phyloP scores from a whole-genome alignment of 2,113 vertebrate species.

The Periophthalmodon schlosseri region DNA sequence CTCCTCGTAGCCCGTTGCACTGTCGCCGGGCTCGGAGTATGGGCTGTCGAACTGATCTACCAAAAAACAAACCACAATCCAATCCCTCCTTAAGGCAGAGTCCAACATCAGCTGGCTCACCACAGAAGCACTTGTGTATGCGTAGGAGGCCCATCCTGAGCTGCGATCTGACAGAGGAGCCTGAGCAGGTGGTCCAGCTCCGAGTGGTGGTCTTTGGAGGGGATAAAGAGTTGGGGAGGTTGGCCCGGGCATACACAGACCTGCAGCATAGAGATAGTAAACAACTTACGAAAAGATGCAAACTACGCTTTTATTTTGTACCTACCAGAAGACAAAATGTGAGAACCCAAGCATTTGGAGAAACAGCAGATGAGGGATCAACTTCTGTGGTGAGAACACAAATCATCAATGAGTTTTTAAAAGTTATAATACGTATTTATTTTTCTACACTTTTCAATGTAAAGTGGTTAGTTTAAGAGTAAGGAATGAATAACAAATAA shows the following conservation, averaged over 20 bases:
- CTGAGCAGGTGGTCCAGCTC: slow-evolving; percentile 64
- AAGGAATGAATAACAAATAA: too few relatives aligned
- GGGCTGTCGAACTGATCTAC: slow-evolving; percentile 55
- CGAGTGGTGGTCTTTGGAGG: slow-evolving; percentile 92
- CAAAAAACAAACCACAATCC: slow-evolving; percentile 50
- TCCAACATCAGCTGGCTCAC: neutral
- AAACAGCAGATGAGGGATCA: slow-evolving; percentile 23
- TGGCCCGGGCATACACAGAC: slow-evolving; percentile 89
- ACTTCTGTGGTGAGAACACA: slow-evolving; percentile 44
- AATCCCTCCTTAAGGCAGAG: slow-evolving; percentile 73
- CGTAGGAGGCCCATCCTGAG: slow-evolving; percentile 88
- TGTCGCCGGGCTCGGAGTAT: slow-evolving; percentile 83
- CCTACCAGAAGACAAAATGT: slow-evolving; percentile 78
- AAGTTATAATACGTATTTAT: neutral
- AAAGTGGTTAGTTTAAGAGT: too few relatives aligned
- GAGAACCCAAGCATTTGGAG: slow-evolving; percentile 31
- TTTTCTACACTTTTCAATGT: neutral
- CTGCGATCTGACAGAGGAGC: slow-evolving; percentile 66
- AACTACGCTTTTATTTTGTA: slow-evolving; percentile 89
- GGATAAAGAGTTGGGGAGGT: slow-evolving; percentile 87
- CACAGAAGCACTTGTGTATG: slow-evolving; percentile 67
- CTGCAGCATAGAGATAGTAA: slow-evolving; percentile 85
- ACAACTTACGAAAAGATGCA: slow-evolving; percentile 85
- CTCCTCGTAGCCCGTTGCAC: slow-evolving; percentile 71
- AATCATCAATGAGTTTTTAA: neutral